Base-by-base conservation (phyloP, 2,888 invertebrate species). In the Seira musarum region DNA sequence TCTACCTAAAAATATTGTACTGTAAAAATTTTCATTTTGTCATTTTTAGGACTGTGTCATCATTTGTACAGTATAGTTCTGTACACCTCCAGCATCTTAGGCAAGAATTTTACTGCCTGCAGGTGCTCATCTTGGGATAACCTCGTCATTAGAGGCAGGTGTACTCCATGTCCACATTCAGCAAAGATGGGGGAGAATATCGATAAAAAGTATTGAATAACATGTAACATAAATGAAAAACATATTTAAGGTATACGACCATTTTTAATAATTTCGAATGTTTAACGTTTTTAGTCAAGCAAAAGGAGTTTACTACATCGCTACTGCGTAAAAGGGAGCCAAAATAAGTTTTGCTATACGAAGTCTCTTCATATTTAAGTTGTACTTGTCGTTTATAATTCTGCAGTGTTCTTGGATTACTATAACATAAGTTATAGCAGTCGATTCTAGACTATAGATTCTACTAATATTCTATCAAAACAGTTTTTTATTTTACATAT, bases 11-110 rank as follows among this genome's bases (percentile, higher is more conserved):
- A 46, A 46, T 40, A 46, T 40, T 40, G 10, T 21, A 22, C 5
- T 6, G 5, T 67, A 1, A 68, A 19, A 35, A 70, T 35, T 30
- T 35, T 30, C 10, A 25, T 57, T 30, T 24, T 6, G 30, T 24
- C 3, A 30, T 60, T 49, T 61, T 5, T 30, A 77, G 76, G 76
- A 17, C 21, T 77, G 5, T 77, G 76, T n/a, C 76, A 77, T 24
- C 76, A 77, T 19, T 77, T 77, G n/a, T 77, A 77, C 65, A 77
- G 76, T 19, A 49, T 63, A 0, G 21, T 35, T 3, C 21, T 77
- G 3, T 77, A 35, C 19, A 35, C 57, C 0, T 64, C 69, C 0
- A 77, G 76, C 40, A 70, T 77, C n/a, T 22, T 3, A 1, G 64
- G 25, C 19, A 10, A 53, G 0, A 24, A 25, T 6, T 76, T 76